phyloP scores from a whole-genome alignment of 1,140 invertebrate species.

The Samia ricini region DNA sequence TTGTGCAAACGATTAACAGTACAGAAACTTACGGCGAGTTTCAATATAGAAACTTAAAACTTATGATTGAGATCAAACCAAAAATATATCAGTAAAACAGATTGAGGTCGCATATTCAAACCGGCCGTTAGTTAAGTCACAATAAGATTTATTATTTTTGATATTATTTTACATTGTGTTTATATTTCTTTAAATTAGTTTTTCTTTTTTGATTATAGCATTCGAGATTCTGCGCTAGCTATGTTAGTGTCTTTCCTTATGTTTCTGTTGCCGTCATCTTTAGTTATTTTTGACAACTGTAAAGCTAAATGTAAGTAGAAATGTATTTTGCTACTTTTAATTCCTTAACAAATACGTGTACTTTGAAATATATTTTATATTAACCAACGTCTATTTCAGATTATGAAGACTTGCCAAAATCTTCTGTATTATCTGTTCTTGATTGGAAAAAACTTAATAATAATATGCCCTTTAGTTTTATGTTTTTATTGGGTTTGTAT shows the following conservation, averaged over 20 bases:
- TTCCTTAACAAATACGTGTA: background rate
- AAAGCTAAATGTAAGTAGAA: conserved; percentile 34
- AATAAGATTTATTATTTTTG: too few species aligned
- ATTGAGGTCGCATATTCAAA: too few species aligned
- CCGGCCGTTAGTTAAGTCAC: too few species aligned
- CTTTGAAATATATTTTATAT: background rate
- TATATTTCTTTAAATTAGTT: background rate
- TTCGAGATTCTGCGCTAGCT: conserved; percentile 88
- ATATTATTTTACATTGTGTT: too few species aligned
- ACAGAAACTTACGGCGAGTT: too few species aligned
- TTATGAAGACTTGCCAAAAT: conserved; percentile 39
- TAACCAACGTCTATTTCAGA: conserved; percentile 26
- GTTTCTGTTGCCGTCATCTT: conserved; percentile 86
- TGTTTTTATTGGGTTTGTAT: conserved; percentile 80
- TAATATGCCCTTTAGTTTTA: conserved; percentile 85
- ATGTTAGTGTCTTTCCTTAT: conserved; percentile 85
- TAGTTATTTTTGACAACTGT: conserved; percentile 82
- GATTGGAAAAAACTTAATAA: conserved; percentile 85
- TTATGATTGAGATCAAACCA: too few species aligned
- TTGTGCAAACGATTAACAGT: too few species aligned
- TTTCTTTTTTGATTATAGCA: conserved; percentile 66
- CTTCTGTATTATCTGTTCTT: conserved; percentile 79
- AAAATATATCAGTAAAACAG: too few species aligned
- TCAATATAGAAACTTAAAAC: too few species aligned
- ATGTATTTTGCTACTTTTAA: background rate